Base-by-base conservation (phyloP, 2,113 vertebrate species). In the Heterotis niloticus region DNA sequence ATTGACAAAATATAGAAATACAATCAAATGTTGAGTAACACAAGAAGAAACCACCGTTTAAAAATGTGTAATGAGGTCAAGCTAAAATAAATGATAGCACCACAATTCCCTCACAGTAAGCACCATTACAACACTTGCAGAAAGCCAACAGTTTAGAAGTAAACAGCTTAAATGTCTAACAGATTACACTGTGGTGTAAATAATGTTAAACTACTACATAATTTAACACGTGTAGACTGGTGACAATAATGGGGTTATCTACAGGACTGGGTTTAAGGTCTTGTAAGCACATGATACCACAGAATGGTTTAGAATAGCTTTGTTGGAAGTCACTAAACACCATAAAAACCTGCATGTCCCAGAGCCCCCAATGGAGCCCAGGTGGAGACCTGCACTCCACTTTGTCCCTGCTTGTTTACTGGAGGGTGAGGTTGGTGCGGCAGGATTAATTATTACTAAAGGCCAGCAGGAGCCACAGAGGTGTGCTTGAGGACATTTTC, bases 401-500 rank as follows among this genome's bases (percentile, higher is more conserved):
- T 64, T 23, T 10, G 13, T 23, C 76, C 52, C 64, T 82, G 77
- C 52, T 56, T 81, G 78, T 81, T 70, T 73, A 52, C 52, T 23
- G 54, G 64, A 72, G 73, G 78, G n/a, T 16, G 86, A 84, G 51
- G 57, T 24, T 54, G 44, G 34, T 68, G 67, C 62, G 86, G 79
- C 76, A 60, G 88, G 83, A 91, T 90, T 83, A 91, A 90, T 92
- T 88, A 91, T 90, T 91, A 86, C 86, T 90, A 85, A 89, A 87
- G 86, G 88, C 82, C 87, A 88, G 5, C 23, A 29, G 18, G 65
- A 69, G 79, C 67, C 71, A 85, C 82, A 80, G 81, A 86, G 86
- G 77, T 80, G 69, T 76, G 72, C 83, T 78, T 66, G 83, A 89
- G 87, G 82, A 88, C 84, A 82, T 85, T 85, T 86, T 85, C 26